Base-by-base conservation (phyloP, 2,888 invertebrate genomes). In the Capitulum mitella region DNA sequence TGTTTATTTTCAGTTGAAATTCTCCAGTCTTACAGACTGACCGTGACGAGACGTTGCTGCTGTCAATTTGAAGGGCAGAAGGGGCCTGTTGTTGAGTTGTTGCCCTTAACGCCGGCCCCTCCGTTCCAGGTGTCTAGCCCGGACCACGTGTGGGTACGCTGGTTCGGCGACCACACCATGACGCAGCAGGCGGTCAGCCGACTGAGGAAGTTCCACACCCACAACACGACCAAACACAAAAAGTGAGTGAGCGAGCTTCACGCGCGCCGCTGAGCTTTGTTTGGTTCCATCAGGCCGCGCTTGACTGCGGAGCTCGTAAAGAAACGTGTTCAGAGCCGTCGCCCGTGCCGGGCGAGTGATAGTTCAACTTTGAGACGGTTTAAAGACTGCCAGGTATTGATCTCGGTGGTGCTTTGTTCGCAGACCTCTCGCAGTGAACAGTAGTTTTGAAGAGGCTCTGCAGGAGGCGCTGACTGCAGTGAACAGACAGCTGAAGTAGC, bases 381-480 rank as follows among this genome's bases (percentile, higher is more conserved):
- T 26, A 51, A 26, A 51, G 51, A 10, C n/a, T n/a, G n/a, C n/a
- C 8, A 3, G 3, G 58, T 70, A 70, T 70, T 70, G 70, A 70
- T 70, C 70, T 40, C 26, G 37, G 29, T 10, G 40, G 0, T 40
- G 70, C 70, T 70, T 70, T 70, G 70, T 70, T 37, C 37, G 37
- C 70, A 70, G 70, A 37, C 40, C 70, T 26, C 70, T 22, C 70
- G 70, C 70, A 26, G 40, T 76, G 89, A 94, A 94, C 87, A 91
- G 91, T 83, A 92, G 93, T 86, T 89, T 95, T 84, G 95, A 95
- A 87, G 92, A 92, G 85, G 95, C 95, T 79, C 95, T 95, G 85
- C 94, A 95, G 88, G 94, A 95, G 87, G 95, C 95, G 79, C 94
- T 95, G 94, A 89, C 91, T 82, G 94, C 94, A 86, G 87, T 95